Evolutionary conservation across 2,888 invertebrate species (phyloP), one percentile per base, ranked within the genome.

Genomic region (Didymodactylos carnosus): DNA sequence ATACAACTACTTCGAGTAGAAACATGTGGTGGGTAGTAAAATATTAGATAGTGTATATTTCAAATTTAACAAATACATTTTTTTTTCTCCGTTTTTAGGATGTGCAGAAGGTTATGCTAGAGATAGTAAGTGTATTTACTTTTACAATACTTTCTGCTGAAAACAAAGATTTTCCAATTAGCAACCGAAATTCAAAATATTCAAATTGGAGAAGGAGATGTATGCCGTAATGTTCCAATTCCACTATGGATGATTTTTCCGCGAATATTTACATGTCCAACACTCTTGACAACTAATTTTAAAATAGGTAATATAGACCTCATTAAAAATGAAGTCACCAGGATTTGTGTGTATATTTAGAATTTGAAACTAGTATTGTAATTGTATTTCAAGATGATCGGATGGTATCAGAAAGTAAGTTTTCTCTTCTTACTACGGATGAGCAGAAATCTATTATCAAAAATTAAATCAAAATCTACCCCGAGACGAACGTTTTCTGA

Each of bases 131-230:
- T n/a, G n/a, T 1, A 39, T 23, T 23, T n/a, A n/a, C n/a, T 16
- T 16, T 29, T 4, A 13, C 16, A 25, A n/a, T 7, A 19, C 51
- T 19, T 72, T 39, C 6, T 27, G 16, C 16, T 73, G 16, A 23
- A 16, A 25, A 23, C 16, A 16, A 3, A 41, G 2, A 75, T 78
- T 27, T 73, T 49, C 72, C 40, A 82, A 83, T 75, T 82, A 91
- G 94, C 93, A 25, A 95, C 94, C 13, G 95, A 97, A 87, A 92
- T 97, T 78, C 95, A 95, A 86, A 95, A 94, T 82, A 93, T 97
- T 81, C 95, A 97, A 87, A 89, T 95, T 76, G 93, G 91, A 1
- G 92, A 91, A 80, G 95, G 95, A 40, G 92, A 94, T 85, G 88
- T 92, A 72, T 87, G 88, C 72, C 88, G 90, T 75, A 88, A 89